Conservation (phyloP, 1,140 invertebrate species). For the Idris sp. region DNA sequence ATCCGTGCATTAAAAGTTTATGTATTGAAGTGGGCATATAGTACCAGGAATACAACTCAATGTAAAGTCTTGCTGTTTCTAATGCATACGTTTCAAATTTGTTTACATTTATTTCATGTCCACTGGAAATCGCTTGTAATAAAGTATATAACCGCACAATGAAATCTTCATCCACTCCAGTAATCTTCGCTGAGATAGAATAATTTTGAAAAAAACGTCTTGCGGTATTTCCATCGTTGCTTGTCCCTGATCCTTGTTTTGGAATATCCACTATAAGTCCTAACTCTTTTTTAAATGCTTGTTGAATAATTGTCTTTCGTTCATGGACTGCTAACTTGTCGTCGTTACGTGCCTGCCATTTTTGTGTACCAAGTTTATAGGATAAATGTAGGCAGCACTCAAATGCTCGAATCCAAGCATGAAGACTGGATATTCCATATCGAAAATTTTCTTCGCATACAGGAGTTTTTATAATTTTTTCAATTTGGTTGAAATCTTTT, state of each 20-base stretch:
- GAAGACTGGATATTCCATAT: constrained; percentile 67
- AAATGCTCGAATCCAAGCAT: constrained; percentile 70
- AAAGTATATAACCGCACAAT: too few relatives aligned
- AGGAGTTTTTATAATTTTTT: constrained; percentile 33
- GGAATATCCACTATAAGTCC: constrained; percentile 63
- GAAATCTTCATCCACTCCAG: constrained; percentile 32
- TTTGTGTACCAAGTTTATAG: constrained; percentile 46
- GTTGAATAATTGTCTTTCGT: constrained; percentile 42
- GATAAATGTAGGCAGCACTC: constrained; percentile 66
- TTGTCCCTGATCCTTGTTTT: constrained; percentile 64
- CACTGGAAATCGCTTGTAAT: constrained; percentile 58
- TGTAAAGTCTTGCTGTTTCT: constrained; percentile 24
- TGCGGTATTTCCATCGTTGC: constrained; percentile 70
- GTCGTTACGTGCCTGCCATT: constrained; percentile 47
- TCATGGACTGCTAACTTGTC: constrained; percentile 19
- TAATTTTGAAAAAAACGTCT: constrained; percentile 66
- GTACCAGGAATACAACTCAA: constrained; percentile 56
- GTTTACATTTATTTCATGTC: constrained; percentile 6
- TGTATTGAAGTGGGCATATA: constrained; percentile 54
- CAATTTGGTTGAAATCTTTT: too few relatives aligned
- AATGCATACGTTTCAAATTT: constrained; percentile 19
- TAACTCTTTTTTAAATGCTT: constrained; percentile 34
- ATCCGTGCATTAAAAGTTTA: constrained; percentile 56
- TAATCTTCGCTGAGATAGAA: constrained; percentile 18
- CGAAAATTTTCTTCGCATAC: constrained; percentile 32